Percentiles rank a stretch among this genome's conserved stretches.
phyloP scores from a whole-genome alignment of 2,797 vertebrate species.

The Pachyuromys duprasi region DNA sequence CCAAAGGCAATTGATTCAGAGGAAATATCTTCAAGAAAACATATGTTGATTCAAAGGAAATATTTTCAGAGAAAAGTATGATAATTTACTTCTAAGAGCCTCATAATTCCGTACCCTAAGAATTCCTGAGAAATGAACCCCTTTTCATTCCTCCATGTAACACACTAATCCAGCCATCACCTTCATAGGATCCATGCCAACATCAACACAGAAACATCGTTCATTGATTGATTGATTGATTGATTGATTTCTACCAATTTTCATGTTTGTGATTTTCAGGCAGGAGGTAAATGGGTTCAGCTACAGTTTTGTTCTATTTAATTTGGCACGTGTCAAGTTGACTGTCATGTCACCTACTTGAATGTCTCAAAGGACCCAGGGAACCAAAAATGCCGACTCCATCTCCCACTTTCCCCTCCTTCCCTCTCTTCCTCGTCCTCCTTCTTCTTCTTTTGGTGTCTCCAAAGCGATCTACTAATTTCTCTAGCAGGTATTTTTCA shows the following conservation, averaged over 20 bases:
- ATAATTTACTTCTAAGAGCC: not conserved
- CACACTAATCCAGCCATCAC: not conserved
- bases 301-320: constrained; percentile 13
- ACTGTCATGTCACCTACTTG: not conserved
- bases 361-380: not conserved
- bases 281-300: not conserved
- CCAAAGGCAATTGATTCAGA: not conserved
- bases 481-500: not conserved
- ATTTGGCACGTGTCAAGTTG: not conserved
- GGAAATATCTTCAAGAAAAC: constrained; percentile 37
- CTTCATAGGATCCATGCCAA: not conserved
- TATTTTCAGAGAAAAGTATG: constrained; percentile 15
- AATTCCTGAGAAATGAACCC: not conserved
- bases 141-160: not conserved
- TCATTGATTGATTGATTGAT: too few relatives aligned
- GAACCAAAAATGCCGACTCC: not conserved
- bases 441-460: not conserved
- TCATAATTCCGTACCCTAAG: not conserved
- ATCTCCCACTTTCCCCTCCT: accelerated
- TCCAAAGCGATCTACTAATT: not conserved
- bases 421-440: too few relatives aligned
- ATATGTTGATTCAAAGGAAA: constrained; percentile 41
- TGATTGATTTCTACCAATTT: not conserved
- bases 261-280: not conserved
- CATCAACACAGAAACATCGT: not conserved